Percentiles rank a stretch among this genome's conserved stretches.
Evolutionary conservation across 1,140 invertebrate genomes (phyloP).

Genomic region (Aphis craccivora): DNA sequence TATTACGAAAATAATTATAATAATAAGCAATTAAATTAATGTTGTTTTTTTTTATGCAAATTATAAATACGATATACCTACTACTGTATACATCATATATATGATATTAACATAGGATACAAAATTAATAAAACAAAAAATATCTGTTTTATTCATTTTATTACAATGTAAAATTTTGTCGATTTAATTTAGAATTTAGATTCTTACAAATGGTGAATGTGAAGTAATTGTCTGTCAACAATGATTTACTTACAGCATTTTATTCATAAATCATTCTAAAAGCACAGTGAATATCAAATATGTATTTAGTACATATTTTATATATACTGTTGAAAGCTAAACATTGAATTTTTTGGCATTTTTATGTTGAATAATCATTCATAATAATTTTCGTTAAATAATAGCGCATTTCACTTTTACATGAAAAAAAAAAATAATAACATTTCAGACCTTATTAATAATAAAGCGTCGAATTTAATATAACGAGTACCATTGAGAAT

Average conservation of each 20-base stretch:
- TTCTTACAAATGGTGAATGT: not conserved
- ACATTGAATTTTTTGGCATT: not conserved
- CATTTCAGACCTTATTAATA: not conserved
- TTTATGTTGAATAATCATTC: slow-evolving; percentile 8
- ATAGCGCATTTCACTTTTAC: not conserved
- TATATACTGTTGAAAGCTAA: not conserved
- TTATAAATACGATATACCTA: not conserved
- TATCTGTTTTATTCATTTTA: not conserved
- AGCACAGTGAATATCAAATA: not conserved
- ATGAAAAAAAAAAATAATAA: not conserved
- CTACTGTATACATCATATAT: no score
- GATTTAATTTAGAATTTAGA: not conserved
- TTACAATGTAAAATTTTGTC: not conserved
- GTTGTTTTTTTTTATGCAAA: no score
- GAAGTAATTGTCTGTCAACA: slow-evolving; percentile 25
- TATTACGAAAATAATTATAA: no score
- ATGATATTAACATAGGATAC: not conserved
- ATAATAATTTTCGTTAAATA: not conserved
- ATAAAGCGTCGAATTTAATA: not conserved
- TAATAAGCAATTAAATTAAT: no score
- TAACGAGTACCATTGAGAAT: not conserved
- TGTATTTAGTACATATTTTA: not conserved
- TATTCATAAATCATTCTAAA: slow-evolving; percentile 39
- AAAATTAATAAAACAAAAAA: not conserved
- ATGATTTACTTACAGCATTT: slow-evolving; percentile 2